Evolutionary conservation across 2,113 vertebrate genomes (phyloP).

Genomic region (Cebidichthys violaceus): DNA sequence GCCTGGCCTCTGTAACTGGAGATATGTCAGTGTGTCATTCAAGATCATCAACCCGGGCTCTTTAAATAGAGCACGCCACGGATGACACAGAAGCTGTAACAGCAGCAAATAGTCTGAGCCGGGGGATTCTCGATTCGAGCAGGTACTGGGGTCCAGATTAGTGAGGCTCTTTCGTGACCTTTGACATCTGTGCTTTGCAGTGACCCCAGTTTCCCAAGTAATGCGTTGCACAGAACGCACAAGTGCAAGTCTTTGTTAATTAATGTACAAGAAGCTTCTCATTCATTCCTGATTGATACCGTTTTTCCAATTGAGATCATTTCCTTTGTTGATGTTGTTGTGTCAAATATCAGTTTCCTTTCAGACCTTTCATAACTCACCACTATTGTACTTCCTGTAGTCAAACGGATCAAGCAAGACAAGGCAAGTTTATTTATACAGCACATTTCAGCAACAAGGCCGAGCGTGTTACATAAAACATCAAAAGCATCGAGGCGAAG

Average conservation of each 20-base stretch:
- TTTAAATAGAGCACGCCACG: conserved; percentile 74
- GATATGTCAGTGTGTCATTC: conserved; percentile 78
- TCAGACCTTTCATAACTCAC: background rate
- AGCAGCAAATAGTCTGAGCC: conserved; percentile 57
- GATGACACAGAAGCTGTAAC: conserved; percentile 58
- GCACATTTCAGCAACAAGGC: background rate
- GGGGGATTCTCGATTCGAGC: conserved; percentile 28
- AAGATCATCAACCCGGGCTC: conserved; percentile 64
- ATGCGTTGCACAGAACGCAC: background rate
- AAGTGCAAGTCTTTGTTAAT: background rate
- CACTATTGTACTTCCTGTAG: background rate
- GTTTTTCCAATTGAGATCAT: background rate
- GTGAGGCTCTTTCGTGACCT: conserved; percentile 12
- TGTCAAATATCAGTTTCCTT: background rate
- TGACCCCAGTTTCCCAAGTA: background rate
- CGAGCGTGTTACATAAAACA: background rate
- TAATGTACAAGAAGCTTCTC: background rate
- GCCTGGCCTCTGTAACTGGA: conserved; percentile 76
- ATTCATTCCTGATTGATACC: background rate
- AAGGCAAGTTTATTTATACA: background rate
- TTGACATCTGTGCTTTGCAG: conserved; percentile 12
- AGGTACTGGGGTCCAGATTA: background rate
- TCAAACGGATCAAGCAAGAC: background rate
- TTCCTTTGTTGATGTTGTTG: background rate
- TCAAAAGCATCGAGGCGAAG: background rate